Conservation (phyloP, 2,113 vertebrate species). For the Lepidothrix coronata region DNA sequence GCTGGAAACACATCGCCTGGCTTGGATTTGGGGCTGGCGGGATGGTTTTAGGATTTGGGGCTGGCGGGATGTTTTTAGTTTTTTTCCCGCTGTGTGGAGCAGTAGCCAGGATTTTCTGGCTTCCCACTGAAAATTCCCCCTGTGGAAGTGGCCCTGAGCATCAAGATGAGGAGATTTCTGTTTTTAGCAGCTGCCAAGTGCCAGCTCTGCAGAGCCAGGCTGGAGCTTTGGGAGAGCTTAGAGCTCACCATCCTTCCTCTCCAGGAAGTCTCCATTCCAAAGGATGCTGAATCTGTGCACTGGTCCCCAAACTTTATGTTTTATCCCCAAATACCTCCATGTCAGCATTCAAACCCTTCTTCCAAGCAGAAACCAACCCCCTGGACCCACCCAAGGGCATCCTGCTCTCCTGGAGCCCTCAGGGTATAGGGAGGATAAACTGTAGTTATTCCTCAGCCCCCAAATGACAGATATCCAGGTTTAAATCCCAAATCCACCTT, state of each 20-base stretch:
- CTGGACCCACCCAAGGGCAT: background rate
- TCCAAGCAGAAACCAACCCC: background rate
- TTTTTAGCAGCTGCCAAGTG: background rate
- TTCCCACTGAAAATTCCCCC: too few relatives aligned
- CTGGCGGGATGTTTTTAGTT: too few relatives aligned
- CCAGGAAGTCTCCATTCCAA: accelerated
- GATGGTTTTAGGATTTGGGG: too few relatives aligned
- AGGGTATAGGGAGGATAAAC: background rate
- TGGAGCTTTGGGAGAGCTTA: background rate
- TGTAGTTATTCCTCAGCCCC: background rate
- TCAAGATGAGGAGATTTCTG: background rate
- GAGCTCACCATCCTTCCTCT: background rate
- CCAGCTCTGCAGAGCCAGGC: background rate
- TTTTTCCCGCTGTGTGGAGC: too few relatives aligned
- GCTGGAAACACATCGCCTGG: too few relatives aligned
- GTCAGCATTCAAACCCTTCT: background rate
- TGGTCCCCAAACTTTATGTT: background rate
- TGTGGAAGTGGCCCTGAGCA: background rate
- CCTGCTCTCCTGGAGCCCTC: background rate
- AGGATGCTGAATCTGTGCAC: background rate
- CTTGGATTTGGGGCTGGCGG: too few relatives aligned
- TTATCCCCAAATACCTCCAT: background rate
- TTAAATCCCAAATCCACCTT: background rate
- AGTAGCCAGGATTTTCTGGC: too few relatives aligned
- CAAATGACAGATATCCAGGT: background rate